Evolutionary conservation across 2,888 invertebrate genomes (phyloP).

Genomic region (Cremastinae sp.): DNA sequence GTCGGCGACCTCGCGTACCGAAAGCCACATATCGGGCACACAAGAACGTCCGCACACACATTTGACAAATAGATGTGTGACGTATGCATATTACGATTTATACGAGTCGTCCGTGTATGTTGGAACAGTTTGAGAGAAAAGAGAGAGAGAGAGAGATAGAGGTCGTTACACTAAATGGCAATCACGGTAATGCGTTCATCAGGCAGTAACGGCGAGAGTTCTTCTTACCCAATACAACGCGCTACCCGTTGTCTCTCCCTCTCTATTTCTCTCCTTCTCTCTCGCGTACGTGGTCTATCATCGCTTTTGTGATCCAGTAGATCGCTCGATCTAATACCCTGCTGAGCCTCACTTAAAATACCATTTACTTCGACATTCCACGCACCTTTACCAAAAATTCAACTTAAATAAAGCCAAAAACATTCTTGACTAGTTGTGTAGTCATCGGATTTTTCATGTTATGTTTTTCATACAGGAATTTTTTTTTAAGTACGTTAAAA

Average conservation of each 20-base stretch:
- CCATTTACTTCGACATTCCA: too few relatives aligned
- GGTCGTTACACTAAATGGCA: slow-evolving; percentile 77
- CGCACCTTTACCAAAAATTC: too few relatives aligned
- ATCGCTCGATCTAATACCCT: too few relatives aligned
- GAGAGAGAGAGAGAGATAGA: slow-evolving; percentile 65
- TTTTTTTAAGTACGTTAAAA: too few relatives aligned
- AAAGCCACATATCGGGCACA: slow-evolving; percentile 64
- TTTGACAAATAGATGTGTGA: slow-evolving; percentile 23
- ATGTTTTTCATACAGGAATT: too few relatives aligned
- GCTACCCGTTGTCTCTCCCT: background rate
- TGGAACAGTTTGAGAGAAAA: slow-evolving; percentile 51
- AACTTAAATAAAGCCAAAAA: too few relatives aligned
- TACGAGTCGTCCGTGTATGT: slow-evolving; percentile 20
- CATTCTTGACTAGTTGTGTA: too few relatives aligned
- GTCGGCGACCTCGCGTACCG: slow-evolving; percentile 68
- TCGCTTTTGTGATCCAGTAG: background rate
- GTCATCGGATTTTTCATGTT: too few relatives aligned
- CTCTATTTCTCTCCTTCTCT: background rate
- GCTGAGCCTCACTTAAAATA: too few relatives aligned
- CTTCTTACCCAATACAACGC: slow-evolving; percentile 4
- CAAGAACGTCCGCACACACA: slow-evolving; percentile 13
- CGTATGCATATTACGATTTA: slow-evolving; percentile 10
- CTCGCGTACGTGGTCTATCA: background rate
- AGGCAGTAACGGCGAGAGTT: slow-evolving; percentile 63
- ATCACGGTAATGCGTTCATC: slow-evolving; percentile 78